phyloP scores from a whole-genome alignment of 2,113 vertebrate species.

The Hypanus sabinus region DNA sequence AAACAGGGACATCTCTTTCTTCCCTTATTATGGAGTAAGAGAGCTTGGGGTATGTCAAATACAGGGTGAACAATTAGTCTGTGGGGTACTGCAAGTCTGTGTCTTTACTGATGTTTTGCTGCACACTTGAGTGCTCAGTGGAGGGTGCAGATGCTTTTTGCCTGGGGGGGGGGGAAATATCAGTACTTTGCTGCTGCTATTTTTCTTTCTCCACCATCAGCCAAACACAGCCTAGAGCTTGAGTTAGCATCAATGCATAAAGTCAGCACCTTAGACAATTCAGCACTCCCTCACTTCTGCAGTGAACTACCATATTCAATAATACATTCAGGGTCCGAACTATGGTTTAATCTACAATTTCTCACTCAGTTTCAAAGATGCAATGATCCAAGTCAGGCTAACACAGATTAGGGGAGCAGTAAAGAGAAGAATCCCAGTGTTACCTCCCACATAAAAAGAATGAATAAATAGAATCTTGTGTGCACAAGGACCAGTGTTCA shows the following conservation, averaged over 20 bases:
- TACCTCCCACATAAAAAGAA: not conserved
- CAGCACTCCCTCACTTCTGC: not conserved
- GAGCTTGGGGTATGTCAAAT: no score
- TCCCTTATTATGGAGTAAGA: no score
- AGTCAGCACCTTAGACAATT: not conserved
- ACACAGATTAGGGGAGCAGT: not conserved
- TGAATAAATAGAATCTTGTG: not conserved
- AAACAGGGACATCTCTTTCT: no score
- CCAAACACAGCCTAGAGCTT: not conserved
- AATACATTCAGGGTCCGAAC: not conserved
- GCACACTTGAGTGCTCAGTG: no score
- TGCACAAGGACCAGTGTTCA: not conserved
- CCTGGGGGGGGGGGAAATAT: no score
- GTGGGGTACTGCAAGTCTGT: no score
- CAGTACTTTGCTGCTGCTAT: no score
- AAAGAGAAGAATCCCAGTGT: not conserved
- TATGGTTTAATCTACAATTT: not conserved
- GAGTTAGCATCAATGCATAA: not conserved
- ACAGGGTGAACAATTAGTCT: no score
- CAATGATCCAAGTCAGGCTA: not conserved
- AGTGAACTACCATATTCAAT: not conserved
- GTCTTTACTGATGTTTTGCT: no score
- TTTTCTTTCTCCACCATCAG: not conserved
- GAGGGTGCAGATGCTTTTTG: no score
- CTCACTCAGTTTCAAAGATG: not conserved